A percentile compares a stretch with the other conserved stretches of the same genome.
Conservation (phyloP, 2,888 invertebrate genomes). For the Apodemia zela region DNA sequence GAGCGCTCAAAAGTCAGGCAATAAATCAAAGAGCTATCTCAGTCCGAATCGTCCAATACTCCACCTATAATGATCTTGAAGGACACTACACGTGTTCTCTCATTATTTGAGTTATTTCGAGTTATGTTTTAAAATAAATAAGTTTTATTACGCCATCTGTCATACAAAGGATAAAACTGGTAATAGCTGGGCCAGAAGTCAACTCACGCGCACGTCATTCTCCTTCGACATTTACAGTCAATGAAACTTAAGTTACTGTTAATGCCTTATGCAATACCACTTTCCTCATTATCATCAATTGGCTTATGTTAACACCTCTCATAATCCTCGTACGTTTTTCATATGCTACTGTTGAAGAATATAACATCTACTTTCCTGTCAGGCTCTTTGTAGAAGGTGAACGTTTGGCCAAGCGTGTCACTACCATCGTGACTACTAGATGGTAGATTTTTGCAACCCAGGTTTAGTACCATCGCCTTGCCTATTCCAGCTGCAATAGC, state of each 20-base stretch:
- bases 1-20: conserved; percentile 69
- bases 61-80: conserved; percentile 51
- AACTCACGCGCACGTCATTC: conserved; percentile 51
- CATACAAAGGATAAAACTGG: conserved; percentile 67
- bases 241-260: conserved; percentile 61
- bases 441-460: too few species aligned
- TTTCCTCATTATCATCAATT: conserved; percentile 60
- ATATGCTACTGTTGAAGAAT: too few species aligned
- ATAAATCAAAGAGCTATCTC: conserved; percentile 72
- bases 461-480: too few species aligned
- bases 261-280: conserved; percentile 49
- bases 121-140: conserved; percentile 73
- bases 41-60: conserved; percentile 51
- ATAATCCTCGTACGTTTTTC: too few species aligned
- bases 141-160: conserved; percentile 75
- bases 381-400: too few species aligned
- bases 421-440: too few species aligned
- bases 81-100: conserved; percentile 66
- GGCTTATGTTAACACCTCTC: not conserved
- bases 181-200: conserved; percentile 62
- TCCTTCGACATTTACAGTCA: conserved; percentile 68
- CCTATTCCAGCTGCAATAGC: too few species aligned
- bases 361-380: too few species aligned
- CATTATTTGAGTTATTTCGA: conserved; percentile 64
- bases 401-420: too few species aligned